Conservation (phyloP, 2,113 vertebrate genomes). For the Aix galericulata region DNA sequence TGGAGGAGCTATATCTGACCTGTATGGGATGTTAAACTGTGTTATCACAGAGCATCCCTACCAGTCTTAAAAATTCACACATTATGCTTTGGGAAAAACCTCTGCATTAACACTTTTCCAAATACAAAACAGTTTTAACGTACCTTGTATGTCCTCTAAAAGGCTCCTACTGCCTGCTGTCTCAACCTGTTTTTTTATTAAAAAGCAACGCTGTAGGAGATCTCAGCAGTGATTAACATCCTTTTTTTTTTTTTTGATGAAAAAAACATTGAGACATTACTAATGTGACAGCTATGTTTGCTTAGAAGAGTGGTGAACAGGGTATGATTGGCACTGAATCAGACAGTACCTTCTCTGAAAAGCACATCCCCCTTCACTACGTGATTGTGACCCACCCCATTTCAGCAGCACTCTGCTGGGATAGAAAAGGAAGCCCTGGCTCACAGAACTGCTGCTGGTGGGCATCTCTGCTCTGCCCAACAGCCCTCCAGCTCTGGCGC, state of each 20-base stretch:
- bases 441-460: background rate
- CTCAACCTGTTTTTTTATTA: background rate
- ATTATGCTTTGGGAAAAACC: background rate
- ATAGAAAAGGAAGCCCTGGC: background rate
- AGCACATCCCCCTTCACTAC: accelerated
- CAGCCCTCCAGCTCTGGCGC: background rate
- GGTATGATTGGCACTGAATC: background rate
- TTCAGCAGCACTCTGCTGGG: background rate
- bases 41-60: background rate
- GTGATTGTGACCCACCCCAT: background rate
- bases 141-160: background rate
- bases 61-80: background rate
- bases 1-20: background rate
- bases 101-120: background rate
- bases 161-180: background rate
- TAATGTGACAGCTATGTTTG: accelerated
- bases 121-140: background rate
- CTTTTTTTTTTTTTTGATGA: background rate
- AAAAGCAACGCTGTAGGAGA: background rate
- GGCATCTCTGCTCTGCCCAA: background rate
- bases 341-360: background rate
- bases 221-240: background rate
- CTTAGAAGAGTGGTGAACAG: background rate
- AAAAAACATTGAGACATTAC: background rate
- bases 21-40: background rate